These are phyloP conservation scores for Thryonomys swinderianus DNA, from an alignment of 2,113 vertebrate genomes.

Conservation along the genomic window DNA sequence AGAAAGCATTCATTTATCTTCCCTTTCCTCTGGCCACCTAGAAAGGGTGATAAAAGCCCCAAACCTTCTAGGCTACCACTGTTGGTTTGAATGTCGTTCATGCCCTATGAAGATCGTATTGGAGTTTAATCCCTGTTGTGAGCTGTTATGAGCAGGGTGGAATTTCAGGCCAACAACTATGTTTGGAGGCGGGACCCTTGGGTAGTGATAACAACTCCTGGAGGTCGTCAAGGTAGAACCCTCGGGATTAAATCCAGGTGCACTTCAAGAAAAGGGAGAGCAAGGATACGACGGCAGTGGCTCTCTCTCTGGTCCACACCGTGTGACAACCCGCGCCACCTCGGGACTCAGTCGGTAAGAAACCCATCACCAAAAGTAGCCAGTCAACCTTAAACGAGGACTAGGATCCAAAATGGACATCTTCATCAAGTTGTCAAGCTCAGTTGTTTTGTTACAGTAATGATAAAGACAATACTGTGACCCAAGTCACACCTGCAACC, in stretches of 20 bases:
- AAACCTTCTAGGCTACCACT: background rate
- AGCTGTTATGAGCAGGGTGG: background rate
- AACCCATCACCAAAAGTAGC: background rate
- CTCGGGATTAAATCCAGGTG: background rate
- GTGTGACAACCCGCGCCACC: background rate
- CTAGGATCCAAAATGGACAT: background rate
- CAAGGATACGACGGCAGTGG: background rate
- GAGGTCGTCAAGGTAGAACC: background rate
- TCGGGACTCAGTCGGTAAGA: background rate
- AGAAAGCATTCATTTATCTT: background rate
- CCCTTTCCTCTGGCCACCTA: background rate
- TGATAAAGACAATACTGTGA: background rate
- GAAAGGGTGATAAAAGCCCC: background rate
- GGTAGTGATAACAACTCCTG: background rate
- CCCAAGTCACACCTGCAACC: background rate
- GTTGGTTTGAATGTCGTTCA: background rate
- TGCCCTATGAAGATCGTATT: background rate
- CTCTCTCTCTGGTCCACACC: background rate
- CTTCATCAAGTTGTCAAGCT: background rate
- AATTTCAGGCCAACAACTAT: background rate
- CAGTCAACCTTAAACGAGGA: background rate
- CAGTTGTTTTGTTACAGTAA: too few species aligned
- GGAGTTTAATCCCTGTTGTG: background rate
- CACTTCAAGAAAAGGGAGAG: background rate
- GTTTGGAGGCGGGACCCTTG: background rate